Evolutionary conservation across 2,888 invertebrate genomes (phyloP).

Genomic region (Acronicta leporina): DNA sequence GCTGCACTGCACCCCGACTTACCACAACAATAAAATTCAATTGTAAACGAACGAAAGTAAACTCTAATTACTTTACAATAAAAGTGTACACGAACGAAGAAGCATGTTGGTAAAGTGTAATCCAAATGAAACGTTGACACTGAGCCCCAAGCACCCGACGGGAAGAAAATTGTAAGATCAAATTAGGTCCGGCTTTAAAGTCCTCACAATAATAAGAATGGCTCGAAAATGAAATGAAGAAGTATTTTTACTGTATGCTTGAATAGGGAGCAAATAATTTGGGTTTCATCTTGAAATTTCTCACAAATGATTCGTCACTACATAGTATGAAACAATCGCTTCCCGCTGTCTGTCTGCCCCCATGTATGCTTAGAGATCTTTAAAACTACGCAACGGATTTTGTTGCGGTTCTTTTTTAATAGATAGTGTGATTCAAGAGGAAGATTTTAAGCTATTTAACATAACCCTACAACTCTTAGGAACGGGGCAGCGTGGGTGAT

Average conservation of each 20-base stretch:
- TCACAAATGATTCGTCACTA: not conserved
- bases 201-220: slow-evolving; percentile 78
- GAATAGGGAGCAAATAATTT: slow-evolving; percentile 51
- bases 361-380: too few relatives aligned
- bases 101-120: slow-evolving; percentile 70
- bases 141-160: slow-evolving; percentile 76
- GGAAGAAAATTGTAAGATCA: slow-evolving; percentile 84
- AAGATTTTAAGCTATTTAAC: too few relatives aligned
- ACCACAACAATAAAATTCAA: slow-evolving; percentile 52
- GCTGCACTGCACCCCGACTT: slow-evolving; percentile 71
- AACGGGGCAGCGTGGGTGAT: too few relatives aligned
- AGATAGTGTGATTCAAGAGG: too few relatives aligned
- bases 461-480: too few relatives aligned
- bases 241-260: slow-evolving; percentile 39
- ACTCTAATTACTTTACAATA: slow-evolving; percentile 51
- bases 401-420: too few relatives aligned
- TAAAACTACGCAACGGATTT: too few relatives aligned
- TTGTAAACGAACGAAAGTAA: slow-evolving; percentile 40
- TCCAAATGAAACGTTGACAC: slow-evolving; percentile 85
- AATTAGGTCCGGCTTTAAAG: slow-evolving; percentile 81
- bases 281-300: not conserved
- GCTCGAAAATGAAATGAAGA: slow-evolving; percentile 71
- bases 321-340: too few relatives aligned
- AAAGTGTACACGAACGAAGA: slow-evolving; percentile 37
- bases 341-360: too few relatives aligned